Conservation (phyloP, 1,140 invertebrate genomes). For the Drosophila murphyi region DNA sequence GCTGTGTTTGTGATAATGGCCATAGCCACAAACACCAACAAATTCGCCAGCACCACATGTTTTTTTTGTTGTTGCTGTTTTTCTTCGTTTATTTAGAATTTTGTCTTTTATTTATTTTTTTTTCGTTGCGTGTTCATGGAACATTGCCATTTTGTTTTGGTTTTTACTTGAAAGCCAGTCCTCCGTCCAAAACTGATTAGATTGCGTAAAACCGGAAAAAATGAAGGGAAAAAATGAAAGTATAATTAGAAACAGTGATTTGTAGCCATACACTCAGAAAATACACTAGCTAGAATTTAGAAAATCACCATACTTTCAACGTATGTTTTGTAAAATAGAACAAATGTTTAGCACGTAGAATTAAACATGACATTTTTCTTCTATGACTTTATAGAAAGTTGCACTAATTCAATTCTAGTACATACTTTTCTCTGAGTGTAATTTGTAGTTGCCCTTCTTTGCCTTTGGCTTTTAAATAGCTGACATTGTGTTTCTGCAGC, state of each 20-base stretch:
- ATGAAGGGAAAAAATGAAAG: constrained; percentile 37
- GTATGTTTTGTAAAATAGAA: too few species aligned
- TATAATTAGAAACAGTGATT: constrained; percentile 80
- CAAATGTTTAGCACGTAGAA: too few species aligned
- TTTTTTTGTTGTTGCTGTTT: constrained; percentile 2
- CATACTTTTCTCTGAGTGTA: background rate
- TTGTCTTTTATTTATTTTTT: constrained; percentile 8
- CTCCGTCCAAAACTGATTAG: constrained; percentile 39
- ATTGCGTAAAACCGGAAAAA: constrained; percentile 37
- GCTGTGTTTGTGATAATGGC: constrained; percentile 36
- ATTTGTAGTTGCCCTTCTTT: background rate
- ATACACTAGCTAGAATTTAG: background rate
- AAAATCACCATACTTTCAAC: too few species aligned
- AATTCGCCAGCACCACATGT: background rate
- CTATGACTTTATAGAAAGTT: too few species aligned
- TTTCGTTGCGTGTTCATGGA: constrained; percentile 42
- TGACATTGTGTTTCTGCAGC: constrained; percentile 44
- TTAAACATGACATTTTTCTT: too few species aligned
- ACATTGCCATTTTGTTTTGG: constrained; percentile 46
- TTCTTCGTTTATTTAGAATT: constrained; percentile 10
- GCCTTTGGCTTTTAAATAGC: constrained; percentile 45
- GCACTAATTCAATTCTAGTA: background rate
- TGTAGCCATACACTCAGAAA: constrained; percentile 38
- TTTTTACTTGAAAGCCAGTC: background rate
- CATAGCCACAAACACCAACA: constrained; percentile 20